A percentile compares a stretch with the other conserved stretches of the same genome.
These are phyloP conservation scores for Xestia rhomboidea DNA, from an alignment of 2,888 invertebrate genomes.

Conservation along the genomic window DNA sequence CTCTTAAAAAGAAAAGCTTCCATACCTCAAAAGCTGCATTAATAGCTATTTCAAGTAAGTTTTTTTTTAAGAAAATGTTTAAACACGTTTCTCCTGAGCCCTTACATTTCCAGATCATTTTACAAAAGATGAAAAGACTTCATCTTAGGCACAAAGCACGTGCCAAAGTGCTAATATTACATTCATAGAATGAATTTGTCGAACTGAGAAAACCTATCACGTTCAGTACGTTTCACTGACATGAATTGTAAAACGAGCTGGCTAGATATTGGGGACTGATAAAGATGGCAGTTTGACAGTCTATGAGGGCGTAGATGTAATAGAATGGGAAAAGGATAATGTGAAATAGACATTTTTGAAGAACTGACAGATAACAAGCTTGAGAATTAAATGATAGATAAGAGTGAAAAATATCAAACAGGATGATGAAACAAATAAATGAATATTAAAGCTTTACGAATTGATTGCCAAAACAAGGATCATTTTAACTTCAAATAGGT, in stretches of 20 bases:
- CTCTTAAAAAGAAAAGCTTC: background rate
- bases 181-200: constrained; percentile 59
- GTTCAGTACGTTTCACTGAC: constrained; percentile 51
- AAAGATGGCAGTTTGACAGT: constrained; percentile 20
- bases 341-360: background rate
- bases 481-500: background rate
- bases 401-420: background rate
- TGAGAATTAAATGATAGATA: background rate
- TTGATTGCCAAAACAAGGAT: background rate
- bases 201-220: constrained; percentile 49
- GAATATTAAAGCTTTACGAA: background rate
- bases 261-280: constrained; percentile 36
- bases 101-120: constrained; percentile 29
- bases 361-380: background rate
- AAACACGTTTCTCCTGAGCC: background rate
- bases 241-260: constrained; percentile 50
- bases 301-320: background rate
- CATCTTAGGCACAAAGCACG: constrained; percentile 49
- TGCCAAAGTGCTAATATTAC: constrained; percentile 44
- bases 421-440: background rate
- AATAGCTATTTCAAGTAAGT: background rate
- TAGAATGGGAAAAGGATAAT: background rate
- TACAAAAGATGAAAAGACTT: constrained; percentile 21
- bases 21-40: background rate
- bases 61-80: background rate